Percentiles rank a stretch among this genome's conserved stretches.
These are phyloP conservation scores for Lepidocolaptes lacrymiger DNA, from an alignment of 2,797 vertebrate species.

Conservation along the genomic window DNA sequence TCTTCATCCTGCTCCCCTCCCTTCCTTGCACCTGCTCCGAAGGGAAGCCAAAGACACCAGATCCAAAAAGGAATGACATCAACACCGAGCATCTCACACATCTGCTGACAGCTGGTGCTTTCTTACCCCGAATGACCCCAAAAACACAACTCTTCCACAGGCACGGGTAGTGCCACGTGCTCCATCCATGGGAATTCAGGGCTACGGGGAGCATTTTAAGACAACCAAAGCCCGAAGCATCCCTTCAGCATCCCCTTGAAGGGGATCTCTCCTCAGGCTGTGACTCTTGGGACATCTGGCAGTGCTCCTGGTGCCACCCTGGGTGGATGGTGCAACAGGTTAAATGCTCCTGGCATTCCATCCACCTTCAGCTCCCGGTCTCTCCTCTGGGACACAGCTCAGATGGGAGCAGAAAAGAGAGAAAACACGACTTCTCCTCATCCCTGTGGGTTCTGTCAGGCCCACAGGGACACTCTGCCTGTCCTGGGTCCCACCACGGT, in stretches of 20 bases:
- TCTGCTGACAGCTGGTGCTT: background rate
- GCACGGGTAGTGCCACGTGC: accelerated
- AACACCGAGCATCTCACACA: accelerated
- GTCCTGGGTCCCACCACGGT: background rate
- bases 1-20: background rate
- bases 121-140: background rate
- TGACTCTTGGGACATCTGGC: background rate
- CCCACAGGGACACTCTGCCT: background rate
- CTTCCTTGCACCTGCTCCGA: background rate
- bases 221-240: background rate
- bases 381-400: background rate
- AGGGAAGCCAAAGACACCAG: background rate
- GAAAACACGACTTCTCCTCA: accelerated
- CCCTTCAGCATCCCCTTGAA: background rate
- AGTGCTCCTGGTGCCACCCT: background rate
- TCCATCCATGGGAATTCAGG: accelerated
- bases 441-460: background rate
- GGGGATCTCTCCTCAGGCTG: accelerated
- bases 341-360: background rate
- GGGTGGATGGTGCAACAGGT: background rate
- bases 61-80: background rate
- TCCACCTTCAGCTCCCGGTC: background rate
- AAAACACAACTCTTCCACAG: background rate
- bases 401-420: background rate
- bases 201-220: background rate